Evolutionary conservation across 2,113 vertebrate species (phyloP).

Genomic region (Xenopus tropicalis): UCB_Xtro_10.0 CM004445.2:34425001-34425500

Average conservation of each 20-base stretch:
- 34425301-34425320: not conserved
- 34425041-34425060: constrained; percentile 25
- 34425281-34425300: not conserved
- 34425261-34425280: not conserved
- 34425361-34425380: constrained; percentile 5
- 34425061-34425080: constrained; percentile 43
- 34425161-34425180: too few species aligned
- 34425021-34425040: constrained; percentile 35
- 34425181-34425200: constrained; percentile 1
- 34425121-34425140: constrained; percentile 6
- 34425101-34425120: constrained; percentile 9
- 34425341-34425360: constrained; percentile 2
- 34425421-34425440: too few species aligned
- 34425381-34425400: too few species aligned
- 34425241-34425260: constrained; percentile 13
- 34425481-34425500: too few species aligned
- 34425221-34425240: too few species aligned
- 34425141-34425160: too few species aligned
- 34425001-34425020: constrained; percentile 42
- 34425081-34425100: constrained; percentile 42
- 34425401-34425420: too few species aligned
- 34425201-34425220: constrained; percentile 37
- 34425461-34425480: not conserved
- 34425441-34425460: not conserved
- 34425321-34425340: not conserved